Base-by-base conservation (phyloP, 2,797 vertebrate genomes). In the Characodon lateralis region DNA sequence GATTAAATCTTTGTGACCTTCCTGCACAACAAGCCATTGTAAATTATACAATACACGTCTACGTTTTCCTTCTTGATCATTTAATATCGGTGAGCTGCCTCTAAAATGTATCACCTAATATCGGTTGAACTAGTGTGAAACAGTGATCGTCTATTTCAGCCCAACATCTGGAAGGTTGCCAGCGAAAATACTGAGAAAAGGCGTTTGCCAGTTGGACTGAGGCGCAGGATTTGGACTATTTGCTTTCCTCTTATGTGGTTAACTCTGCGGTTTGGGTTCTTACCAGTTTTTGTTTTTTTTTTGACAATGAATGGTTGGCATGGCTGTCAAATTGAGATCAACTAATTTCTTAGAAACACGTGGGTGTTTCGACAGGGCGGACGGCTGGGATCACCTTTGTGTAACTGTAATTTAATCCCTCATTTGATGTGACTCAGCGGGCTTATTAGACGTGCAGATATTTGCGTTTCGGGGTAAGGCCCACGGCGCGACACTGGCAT, bases 361-460 rank as follows among this genome's bases (percentile, higher is more conserved):
- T 88, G 79, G 82, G 77, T 78, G 85, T 78, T 90, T 79, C 82
- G 86, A 31, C 83, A 69, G 59, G 80, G 82, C 83, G 41, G 82
- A 68, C 79, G 66, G 79, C 79, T 79, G 77, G 80, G 81, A 85
- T 89, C 89, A 81, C 78, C n/a, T n/a, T n/a, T n/a, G 83, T 71
- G 85, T 71, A 81, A 81, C 73, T 93, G 95, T 95, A 95, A 95
- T 83, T 79, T 86, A 90, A 94, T 93, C 88, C 58, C 76, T 59
- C 76, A 82, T 91, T 94, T 94, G 92, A 87, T 80, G 82, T 91
- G 91, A 91, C 89, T 92, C 86, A 88, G 88, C 78, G 79, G 84
- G 86, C 69, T 72, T 78, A 70, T 76, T 78, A 87, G 91, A 87
- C 77, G 79, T 77, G 71, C 71, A 86, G 77, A 86, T 85, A 85